Conservation (phyloP, 2,888 invertebrate genomes). For the Dynastes hyllus region DNA sequence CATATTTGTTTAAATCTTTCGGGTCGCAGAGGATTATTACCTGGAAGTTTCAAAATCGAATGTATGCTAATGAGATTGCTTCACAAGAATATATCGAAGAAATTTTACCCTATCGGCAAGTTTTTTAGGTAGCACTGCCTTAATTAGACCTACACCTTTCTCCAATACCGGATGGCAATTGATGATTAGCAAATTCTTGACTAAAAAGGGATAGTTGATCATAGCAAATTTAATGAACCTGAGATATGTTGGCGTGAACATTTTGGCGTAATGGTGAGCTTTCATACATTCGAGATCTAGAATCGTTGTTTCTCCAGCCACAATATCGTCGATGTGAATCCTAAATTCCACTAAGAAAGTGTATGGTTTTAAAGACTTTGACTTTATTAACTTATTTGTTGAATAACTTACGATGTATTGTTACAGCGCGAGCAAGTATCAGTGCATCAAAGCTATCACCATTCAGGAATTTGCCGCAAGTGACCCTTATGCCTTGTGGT, state of each 20-base stretch:
- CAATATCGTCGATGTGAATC: not conserved
- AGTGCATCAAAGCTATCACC: not conserved
- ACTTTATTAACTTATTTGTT: too few species aligned
- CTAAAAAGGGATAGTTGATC: not conserved
- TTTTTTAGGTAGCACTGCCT: conserved; percentile 3
- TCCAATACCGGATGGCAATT: conserved; percentile 2
- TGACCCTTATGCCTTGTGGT: not conserved
- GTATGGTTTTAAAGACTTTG: too few species aligned
- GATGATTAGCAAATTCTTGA: not conserved
- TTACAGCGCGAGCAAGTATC: not conserved
- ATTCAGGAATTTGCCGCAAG: not conserved
- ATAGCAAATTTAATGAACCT: not conserved
- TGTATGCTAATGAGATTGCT: not conserved
- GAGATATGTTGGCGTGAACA: conserved; percentile 1
- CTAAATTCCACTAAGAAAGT: not conserved
- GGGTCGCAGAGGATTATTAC: conserved; percentile 70
- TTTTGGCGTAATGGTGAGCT: not conserved
- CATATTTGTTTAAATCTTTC: conserved; percentile 75
- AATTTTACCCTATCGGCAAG: not conserved
- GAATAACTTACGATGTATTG: not conserved
- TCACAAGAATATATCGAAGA: not conserved
- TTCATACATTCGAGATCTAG: not conserved
- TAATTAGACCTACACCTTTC: not conserved
- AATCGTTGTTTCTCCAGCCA: not conserved
- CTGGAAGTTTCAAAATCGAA: not conserved